Evolutionary conservation across 2,113 vertebrate genomes (phyloP).

Genomic region (Pomatorhinus ruficollis): DNA sequence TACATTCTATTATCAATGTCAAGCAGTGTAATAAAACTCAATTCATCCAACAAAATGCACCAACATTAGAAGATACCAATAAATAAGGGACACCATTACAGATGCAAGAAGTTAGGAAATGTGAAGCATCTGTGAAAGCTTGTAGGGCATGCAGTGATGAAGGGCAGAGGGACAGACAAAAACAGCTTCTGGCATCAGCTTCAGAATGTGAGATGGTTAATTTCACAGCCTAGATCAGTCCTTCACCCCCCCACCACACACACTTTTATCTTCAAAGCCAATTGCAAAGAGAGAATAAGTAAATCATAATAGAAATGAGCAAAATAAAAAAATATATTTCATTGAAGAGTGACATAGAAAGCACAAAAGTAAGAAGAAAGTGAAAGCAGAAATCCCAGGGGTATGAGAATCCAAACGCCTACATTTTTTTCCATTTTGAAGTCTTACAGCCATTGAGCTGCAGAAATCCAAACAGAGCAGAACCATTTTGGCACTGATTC

Average conservation of each 20-base stretch:
- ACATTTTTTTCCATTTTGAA: slow-evolving; percentile 31
- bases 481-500: slow-evolving; percentile 34
- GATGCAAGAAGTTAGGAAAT: slow-evolving; percentile 48
- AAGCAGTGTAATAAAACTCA: slow-evolving; percentile 7
- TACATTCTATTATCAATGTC: not conserved
- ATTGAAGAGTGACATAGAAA: slow-evolving; percentile 49
- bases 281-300: slow-evolving; percentile 57
- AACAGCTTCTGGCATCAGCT: slow-evolving; percentile 99
- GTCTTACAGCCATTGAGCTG: slow-evolving; percentile 1
- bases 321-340: slow-evolving; percentile 25
- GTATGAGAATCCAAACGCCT: slow-evolving; percentile 74
- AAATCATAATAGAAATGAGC: not conserved
- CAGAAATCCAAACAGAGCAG: slow-evolving; percentile 40
- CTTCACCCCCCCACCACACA: not conserved
- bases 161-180: slow-evolving; percentile 72
- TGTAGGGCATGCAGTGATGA: slow-evolving; percentile 66
- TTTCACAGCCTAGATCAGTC: slow-evolving; percentile 73
- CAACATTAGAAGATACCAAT: slow-evolving; percentile 15
- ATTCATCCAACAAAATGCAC: not conserved
- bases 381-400: slow-evolving; percentile 61
- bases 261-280: slow-evolving; percentile 66
- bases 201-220: slow-evolving; percentile 90
- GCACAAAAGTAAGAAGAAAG: slow-evolving; percentile 44
- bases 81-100: slow-evolving; percentile 21
- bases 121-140: slow-evolving; percentile 56